Evolutionary conservation across 2,888 invertebrate genomes (phyloP).

Genomic region (Smittia sp.): DNA sequence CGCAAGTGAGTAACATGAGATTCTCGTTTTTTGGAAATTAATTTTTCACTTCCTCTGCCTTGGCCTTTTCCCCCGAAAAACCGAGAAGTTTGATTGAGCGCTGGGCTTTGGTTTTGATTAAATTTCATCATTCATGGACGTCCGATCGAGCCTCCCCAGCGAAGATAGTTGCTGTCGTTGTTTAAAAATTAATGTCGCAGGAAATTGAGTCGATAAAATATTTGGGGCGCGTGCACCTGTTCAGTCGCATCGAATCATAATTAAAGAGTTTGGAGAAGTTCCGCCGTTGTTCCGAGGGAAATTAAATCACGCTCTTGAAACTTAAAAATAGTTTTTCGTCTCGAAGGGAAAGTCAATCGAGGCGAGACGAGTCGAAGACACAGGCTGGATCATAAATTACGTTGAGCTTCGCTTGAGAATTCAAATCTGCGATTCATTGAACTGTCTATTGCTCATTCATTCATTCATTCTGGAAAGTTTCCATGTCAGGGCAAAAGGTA

Average conservation of each 20-base stretch:
- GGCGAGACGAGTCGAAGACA: too few relatives aligned
- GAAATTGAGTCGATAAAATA: neutral
- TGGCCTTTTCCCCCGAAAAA: neutral
- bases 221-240: neutral
- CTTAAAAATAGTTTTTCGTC: too few relatives aligned
- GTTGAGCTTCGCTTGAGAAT: too few relatives aligned
- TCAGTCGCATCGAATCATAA: neutral
- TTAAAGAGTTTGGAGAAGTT: neutral
- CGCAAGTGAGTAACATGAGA: conserved; percentile 8
- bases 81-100: neutral
- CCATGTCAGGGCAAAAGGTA: too few relatives aligned
- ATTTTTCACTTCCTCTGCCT: neutral
- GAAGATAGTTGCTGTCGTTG: neutral
- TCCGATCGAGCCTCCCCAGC: neutral
- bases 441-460: too few relatives aligned
- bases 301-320: neutral
- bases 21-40: conserved; percentile 17
- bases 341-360: too few relatives aligned
- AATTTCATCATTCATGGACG: neutral
- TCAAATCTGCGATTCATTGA: too few relatives aligned
- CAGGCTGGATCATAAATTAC: too few relatives aligned
- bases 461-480: too few relatives aligned
- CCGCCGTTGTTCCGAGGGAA: neutral
- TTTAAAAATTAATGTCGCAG: neutral
- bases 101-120: neutral